A percentile compares a stretch with the other conserved stretches of the same genome.
phyloP scores from a whole-genome alignment of 2,888 invertebrate species.

The Eupithecia vulgata region DNA sequence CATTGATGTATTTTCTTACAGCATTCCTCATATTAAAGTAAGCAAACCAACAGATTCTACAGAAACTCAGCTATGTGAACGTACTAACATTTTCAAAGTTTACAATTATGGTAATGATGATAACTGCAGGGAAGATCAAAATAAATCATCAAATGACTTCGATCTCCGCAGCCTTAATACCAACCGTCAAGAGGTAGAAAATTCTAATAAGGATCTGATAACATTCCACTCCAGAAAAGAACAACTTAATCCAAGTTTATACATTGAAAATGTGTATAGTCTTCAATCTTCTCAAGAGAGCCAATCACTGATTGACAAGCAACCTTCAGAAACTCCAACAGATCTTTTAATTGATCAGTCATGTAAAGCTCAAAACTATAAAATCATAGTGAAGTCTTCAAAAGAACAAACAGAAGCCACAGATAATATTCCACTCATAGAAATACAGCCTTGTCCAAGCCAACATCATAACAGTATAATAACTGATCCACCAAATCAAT shows the following conservation, averaged over 20 bases:
- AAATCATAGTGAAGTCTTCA: conserved; percentile 21
- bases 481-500: neutral
- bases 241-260: neutral
- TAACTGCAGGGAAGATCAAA: neutral
- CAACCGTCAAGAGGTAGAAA: neutral
- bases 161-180: neutral
- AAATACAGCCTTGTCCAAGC: conserved; percentile 16
- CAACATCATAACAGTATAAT: conserved; percentile 3
- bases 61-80: neutral
- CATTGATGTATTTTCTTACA: neutral
- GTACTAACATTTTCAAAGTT: neutral
- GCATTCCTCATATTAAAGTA: neutral
- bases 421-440: conserved; percentile 26
- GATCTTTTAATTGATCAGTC: neutral
- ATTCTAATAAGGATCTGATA: neutral
- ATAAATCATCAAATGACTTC: neutral
- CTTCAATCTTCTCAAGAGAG: too few species aligned
- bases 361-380: conserved; percentile 12
- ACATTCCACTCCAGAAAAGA: neutral
- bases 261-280: neutral
- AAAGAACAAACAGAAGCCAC: neutral
- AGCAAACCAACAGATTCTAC: neutral
- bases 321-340: neutral
- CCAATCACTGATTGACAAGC: too few species aligned
- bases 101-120: neutral